Evolutionary conservation across 2,113 vertebrate species (phyloP).

Genomic region (Cathartes aura): DNA sequence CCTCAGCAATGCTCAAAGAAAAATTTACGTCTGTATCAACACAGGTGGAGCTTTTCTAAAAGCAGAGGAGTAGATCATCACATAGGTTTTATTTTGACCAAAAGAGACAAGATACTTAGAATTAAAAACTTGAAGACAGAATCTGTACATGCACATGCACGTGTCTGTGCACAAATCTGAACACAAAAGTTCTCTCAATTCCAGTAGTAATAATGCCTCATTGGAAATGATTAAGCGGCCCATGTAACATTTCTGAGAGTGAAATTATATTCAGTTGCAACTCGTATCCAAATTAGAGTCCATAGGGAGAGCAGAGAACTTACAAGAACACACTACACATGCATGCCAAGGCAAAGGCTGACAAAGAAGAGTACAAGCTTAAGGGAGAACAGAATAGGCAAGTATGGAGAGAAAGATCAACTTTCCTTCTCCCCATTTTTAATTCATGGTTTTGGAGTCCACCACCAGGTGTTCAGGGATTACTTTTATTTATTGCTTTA

Average conservation of each 20-base stretch:
- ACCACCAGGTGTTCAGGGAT: not conserved
- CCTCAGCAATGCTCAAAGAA: not conserved
- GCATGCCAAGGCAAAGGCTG: not conserved
- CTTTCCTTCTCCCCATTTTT: not conserved
- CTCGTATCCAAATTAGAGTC: accelerated
- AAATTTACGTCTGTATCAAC: not conserved
- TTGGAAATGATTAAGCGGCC: not conserved
- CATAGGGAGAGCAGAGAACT: not conserved
- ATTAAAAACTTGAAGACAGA: not conserved
- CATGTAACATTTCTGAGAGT: accelerated
- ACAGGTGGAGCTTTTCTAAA: not conserved
- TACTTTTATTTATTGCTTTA: not conserved
- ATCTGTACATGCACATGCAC: accelerated
- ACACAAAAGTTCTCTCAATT: not conserved
- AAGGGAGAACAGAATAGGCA: not conserved
- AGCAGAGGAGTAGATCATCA: not conserved
- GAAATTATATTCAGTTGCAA: not conserved
- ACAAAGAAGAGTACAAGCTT: not conserved
- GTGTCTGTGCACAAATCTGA: not conserved
- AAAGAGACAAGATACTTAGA: not conserved
- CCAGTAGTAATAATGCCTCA: not conserved
- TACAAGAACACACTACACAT: not conserved
- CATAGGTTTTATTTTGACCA: accelerated
- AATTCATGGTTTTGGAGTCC: not conserved
- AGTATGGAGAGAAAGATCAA: not conserved